phyloP scores from a whole-genome alignment of 1,140 invertebrate species.

The Lethrus apterus region DNA sequence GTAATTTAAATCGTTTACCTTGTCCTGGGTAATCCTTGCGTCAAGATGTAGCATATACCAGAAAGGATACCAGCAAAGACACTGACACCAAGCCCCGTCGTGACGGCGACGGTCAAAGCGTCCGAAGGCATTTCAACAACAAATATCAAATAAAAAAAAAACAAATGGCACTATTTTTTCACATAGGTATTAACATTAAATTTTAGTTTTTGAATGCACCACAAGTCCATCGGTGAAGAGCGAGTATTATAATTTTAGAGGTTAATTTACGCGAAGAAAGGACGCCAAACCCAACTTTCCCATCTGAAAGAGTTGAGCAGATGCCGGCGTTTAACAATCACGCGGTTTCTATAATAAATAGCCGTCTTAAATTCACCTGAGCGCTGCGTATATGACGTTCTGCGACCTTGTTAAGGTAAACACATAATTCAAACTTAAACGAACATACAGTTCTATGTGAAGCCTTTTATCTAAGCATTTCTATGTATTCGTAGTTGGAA shows the following conservation, averaged over 20 bases:
- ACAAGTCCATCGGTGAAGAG: no score
- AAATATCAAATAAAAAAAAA: no score
- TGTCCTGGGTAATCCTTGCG: slow-evolving; percentile 39
- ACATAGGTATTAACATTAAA: no score
- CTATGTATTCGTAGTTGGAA: slow-evolving; percentile 10
- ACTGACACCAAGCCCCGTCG: slow-evolving; percentile 48
- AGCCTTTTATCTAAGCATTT: slow-evolving; percentile 10
- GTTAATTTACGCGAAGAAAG: no score
- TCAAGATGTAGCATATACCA: slow-evolving; percentile 49
- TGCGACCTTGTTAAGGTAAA: slow-evolving; percentile 19
- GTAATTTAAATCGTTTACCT: no score
- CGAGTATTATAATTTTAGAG: no score
- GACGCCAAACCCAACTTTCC: slow-evolving; percentile 11
- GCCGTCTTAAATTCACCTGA: slow-evolving; percentile 10
- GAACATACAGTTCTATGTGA: slow-evolving; percentile 34
- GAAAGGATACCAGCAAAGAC: slow-evolving; percentile 51
- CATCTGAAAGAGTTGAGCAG: slow-evolving; percentile 5
- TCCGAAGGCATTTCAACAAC: slow-evolving; percentile 40
- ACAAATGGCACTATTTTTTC: no score
- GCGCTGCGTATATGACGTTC: slow-evolving; percentile 4
- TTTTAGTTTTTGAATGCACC: no score
- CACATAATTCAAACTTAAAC: slow-evolving; percentile 29
- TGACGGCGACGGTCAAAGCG: slow-evolving; percentile 42
- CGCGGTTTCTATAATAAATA: slow-evolving; percentile 10
- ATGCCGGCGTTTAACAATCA: slow-evolving; percentile 1